These are phyloP conservation scores for Rhagophthalmus giganteus DNA, from an alignment of 2,888 invertebrate species.

Conservation along the genomic window DNA sequence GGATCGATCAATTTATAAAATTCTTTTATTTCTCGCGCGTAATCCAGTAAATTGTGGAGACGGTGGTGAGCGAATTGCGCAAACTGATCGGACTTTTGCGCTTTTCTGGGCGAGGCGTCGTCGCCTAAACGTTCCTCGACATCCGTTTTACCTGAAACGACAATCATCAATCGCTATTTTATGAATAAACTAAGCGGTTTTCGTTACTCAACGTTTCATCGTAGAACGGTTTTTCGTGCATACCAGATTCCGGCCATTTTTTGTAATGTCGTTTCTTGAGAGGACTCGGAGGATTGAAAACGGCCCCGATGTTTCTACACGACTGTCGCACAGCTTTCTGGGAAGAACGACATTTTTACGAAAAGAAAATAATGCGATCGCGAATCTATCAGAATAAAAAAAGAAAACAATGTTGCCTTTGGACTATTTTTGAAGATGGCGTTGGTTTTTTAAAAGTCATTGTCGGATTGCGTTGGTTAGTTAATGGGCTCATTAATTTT, in stretches of 20 bases:
- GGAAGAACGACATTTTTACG: too few species aligned
- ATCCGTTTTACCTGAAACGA: too few species aligned
- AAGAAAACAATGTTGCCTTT: neutral
- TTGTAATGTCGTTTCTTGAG: slow-evolving; percentile 34
- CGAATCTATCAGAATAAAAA: too few species aligned
- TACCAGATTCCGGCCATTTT: slow-evolving; percentile 43
- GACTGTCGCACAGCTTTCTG: slow-evolving; percentile 31
- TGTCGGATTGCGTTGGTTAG: too few species aligned
- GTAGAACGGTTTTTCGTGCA: slow-evolving; percentile 50
- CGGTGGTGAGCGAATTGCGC: slow-evolving; percentile 19
- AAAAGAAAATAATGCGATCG: too few species aligned
- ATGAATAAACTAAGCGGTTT: too few species aligned
- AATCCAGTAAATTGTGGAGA: slow-evolving; percentile 37
- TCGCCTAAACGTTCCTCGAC: neutral
- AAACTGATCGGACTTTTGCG: neutral
- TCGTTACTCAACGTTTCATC: slow-evolving; percentile 44
- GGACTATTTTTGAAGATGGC: too few species aligned
- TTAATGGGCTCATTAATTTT: neutral
- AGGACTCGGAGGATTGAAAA: slow-evolving; percentile 34
- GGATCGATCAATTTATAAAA: slow-evolving; percentile 27
- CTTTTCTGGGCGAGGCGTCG: neutral
- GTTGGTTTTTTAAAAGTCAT: too few species aligned
- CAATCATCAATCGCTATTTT: slow-evolving; percentile 1
- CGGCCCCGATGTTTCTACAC: slow-evolving; percentile 33
- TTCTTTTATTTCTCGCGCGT: slow-evolving; percentile 31